Conservation (phyloP, 1,140 invertebrate species). For the Brachionus plicatilis region DNA sequence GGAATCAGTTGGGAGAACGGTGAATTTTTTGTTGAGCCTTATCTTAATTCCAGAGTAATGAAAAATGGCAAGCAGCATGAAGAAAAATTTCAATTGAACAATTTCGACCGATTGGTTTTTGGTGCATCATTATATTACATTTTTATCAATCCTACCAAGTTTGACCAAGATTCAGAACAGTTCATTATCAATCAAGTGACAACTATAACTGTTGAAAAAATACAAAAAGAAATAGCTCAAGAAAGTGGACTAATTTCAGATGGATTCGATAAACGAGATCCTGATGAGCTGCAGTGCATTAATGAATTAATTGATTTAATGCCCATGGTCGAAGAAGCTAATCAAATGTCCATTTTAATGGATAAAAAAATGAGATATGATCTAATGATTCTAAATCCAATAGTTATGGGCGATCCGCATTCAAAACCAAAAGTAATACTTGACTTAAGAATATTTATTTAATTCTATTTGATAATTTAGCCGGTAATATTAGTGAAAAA, state of each 20-base stretch:
- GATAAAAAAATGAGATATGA: constrained; percentile 62
- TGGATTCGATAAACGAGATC: constrained; percentile 52
- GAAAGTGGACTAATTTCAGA: constrained; percentile 41
- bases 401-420: constrained; percentile 49
- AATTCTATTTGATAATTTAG: constrained; percentile 42
- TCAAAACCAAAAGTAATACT: constrained; percentile 12
- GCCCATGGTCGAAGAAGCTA: constrained; percentile 62
- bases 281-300: constrained; percentile 55
- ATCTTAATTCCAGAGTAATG: constrained; percentile 54
- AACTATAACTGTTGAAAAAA: constrained; percentile 53
- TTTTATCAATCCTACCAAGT: constrained; percentile 26
- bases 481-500: constrained; percentile 60
- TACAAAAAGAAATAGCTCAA: constrained; percentile 44
- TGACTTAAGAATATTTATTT: neutral
- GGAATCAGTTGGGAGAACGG: constrained; percentile 54
- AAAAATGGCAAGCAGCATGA: constrained; percentile 59
- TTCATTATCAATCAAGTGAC: constrained; percentile 47
- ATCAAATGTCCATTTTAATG: constrained; percentile 62
- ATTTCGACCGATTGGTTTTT: constrained; percentile 60
- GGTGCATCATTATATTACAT: neutral
- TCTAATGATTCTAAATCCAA: constrained; percentile 60
- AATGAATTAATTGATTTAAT: constrained; percentile 60
- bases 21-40: constrained; percentile 58
- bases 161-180: constrained; percentile 58
- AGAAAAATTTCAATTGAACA: constrained; percentile 56